Evolutionary conservation across 2,113 vertebrate genomes (phyloP).

Genomic region (Phaethornis superciliosus): DNA sequence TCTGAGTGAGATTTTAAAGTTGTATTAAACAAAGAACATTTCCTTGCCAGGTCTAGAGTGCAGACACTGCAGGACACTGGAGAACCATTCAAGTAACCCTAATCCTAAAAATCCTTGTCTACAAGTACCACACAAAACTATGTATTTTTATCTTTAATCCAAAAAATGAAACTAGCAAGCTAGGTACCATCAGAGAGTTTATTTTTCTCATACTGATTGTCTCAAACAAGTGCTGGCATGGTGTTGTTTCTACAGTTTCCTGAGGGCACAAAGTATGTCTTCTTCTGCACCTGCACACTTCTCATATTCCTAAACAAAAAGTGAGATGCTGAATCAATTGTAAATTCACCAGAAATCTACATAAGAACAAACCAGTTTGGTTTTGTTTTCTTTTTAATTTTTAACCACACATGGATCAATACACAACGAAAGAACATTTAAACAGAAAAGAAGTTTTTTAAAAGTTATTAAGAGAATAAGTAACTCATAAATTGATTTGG

Average conservation of each 20-base stretch:
- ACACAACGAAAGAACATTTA: not conserved
- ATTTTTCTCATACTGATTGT: not conserved
- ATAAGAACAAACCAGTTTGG: not conserved
- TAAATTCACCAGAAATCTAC: slow-evolving; percentile 25
- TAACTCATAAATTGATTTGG: slow-evolving; percentile 26
- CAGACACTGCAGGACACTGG: not conserved
- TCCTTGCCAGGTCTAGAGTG: not conserved
- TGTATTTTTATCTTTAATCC: not conserved
- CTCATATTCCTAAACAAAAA: not conserved
- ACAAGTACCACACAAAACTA: not conserved
- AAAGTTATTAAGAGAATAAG: slow-evolving; percentile 19
- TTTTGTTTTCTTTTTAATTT: not conserved
- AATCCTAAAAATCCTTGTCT: not conserved
- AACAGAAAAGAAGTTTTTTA: slow-evolving; percentile 2
- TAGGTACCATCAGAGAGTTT: not conserved
- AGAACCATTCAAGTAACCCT: not conserved
- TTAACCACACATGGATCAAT: not conserved
- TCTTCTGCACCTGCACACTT: not conserved
- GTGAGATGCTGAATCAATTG: not conserved
- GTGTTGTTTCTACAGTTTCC: not conserved
- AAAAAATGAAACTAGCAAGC: not conserved
- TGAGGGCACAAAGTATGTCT: not conserved
- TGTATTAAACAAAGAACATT: not conserved
- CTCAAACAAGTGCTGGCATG: not conserved
- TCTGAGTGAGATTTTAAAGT: not conserved